Evolutionary conservation across 1,140 invertebrate genomes (phyloP).

Genomic region (Campoletis sonorensis): DNA sequence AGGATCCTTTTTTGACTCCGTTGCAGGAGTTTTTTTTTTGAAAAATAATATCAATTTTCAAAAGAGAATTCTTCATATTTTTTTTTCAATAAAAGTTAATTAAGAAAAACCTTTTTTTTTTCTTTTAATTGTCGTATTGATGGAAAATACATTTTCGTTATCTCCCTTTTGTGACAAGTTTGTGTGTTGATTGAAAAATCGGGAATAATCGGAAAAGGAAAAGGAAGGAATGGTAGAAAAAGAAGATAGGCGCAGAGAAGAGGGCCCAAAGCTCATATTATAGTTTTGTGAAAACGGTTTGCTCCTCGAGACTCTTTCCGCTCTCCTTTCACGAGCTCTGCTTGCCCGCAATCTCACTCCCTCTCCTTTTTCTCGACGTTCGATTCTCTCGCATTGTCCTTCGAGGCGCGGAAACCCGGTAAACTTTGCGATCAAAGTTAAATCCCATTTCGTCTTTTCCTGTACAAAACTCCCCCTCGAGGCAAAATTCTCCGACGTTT

Average conservation of each 20-base stretch:
- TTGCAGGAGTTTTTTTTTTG: too few relatives aligned
- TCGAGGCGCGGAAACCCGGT: not conserved
- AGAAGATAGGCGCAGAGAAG: not conserved
- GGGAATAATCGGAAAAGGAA: constrained; percentile 18
- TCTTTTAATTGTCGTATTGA: too few relatives aligned
- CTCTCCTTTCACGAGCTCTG: constrained; percentile 30
- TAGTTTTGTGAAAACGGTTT: constrained; percentile 34
- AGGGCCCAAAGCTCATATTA: constrained; percentile 11
- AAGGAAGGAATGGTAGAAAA: not conserved
- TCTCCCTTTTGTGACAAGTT: not conserved
- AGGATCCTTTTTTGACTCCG: too few relatives aligned
- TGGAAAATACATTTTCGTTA: not conserved
- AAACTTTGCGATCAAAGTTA: constrained; percentile 30
- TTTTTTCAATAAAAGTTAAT: too few relatives aligned
- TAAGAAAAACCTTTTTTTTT: too few relatives aligned
- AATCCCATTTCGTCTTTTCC: constrained; percentile 32
- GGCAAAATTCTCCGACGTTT: not conserved
- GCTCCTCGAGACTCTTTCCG: constrained; percentile 25
- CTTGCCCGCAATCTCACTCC: not conserved
- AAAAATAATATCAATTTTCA: too few relatives aligned
- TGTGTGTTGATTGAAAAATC: not conserved
- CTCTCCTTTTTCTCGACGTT: not conserved
- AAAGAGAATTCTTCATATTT: too few relatives aligned
- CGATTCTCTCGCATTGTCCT: not conserved
- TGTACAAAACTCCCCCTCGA: not conserved